phyloP scores from a whole-genome alignment of 2,113 vertebrate species.

The Marcusenius ussheri region DNA sequence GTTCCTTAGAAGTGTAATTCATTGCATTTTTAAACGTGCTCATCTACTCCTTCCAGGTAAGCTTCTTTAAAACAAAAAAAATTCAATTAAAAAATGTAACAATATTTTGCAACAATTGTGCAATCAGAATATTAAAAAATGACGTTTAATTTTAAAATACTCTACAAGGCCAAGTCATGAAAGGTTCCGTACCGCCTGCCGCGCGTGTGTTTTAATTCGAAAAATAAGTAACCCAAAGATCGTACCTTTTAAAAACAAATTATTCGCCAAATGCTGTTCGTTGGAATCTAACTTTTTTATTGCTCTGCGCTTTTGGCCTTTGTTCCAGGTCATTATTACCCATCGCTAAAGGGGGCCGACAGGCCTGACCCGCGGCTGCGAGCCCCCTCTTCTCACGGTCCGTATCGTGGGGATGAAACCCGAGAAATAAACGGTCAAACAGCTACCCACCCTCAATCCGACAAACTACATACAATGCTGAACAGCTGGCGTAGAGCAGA shows the following conservation, averaged over 20 bases:
- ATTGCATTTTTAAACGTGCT: not conserved
- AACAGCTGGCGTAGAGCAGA: slow-evolving; percentile 80
- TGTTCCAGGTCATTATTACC: slow-evolving; percentile 33
- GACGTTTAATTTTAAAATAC: not conserved
- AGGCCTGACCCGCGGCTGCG: slow-evolving; percentile 35
- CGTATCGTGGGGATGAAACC: slow-evolving; percentile 49
- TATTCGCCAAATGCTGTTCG: slow-evolving; percentile 2
- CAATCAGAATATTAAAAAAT: not conserved
- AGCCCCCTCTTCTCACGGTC: slow-evolving; percentile 45
- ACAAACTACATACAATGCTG: slow-evolving; percentile 68
- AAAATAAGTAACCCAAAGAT: not conserved
- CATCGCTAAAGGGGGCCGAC: slow-evolving; percentile 37
- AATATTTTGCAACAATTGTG: not conserved
- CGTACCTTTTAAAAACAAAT: not conserved
- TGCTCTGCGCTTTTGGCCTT: slow-evolving; percentile 31
- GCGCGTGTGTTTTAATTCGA: not conserved
- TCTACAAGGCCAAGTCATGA: not conserved
- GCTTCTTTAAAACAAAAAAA: not conserved
- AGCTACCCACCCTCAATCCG: not conserved
- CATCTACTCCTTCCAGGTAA: not conserved
- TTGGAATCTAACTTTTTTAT: slow-evolving; percentile 19
- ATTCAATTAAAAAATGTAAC: not conserved
- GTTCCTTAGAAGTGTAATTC: not conserved
- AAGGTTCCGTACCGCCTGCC: not conserved
- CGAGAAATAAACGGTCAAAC: slow-evolving; percentile 62